phyloP scores from a whole-genome alignment of 2,888 invertebrate genomes.

The Sarcophaga subvicina region DNA sequence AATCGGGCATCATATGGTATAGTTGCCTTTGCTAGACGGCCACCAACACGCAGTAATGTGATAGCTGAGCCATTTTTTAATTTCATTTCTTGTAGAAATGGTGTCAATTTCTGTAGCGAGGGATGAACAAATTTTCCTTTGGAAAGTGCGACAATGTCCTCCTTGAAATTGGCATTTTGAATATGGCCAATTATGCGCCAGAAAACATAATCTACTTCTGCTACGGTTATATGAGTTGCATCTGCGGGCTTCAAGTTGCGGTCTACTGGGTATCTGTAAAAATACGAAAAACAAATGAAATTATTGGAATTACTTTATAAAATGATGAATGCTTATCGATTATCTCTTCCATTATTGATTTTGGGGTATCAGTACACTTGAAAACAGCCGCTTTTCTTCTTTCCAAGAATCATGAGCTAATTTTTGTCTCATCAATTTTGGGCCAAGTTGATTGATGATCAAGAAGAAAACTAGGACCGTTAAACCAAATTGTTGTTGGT shows the following conservation, averaged over 20 bases:
- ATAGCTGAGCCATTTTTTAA: background rate
- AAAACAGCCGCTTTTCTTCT: no score
- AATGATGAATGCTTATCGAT: constrained; percentile 35
- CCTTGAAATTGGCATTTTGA: background rate
- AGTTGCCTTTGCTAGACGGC: background rate
- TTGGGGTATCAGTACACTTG: no score
- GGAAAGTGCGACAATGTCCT: background rate
- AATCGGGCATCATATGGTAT: constrained; percentile 69
- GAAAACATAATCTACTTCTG: background rate
- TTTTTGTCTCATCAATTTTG: background rate
- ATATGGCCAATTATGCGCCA: no score
- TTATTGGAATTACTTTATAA: constrained; percentile 33
- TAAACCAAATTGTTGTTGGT: constrained; percentile 44
- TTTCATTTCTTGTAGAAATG: background rate
- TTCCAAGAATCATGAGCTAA: background rate
- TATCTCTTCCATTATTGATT: constrained; percentile 22
- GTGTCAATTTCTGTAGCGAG: background rate
- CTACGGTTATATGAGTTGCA: background rate
- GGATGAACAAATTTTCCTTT: background rate
- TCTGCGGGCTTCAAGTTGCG: background rate
- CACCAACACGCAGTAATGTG: background rate
- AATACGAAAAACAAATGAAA: constrained; percentile 34
- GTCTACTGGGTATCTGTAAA: constrained; percentile 32
- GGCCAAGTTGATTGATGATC: constrained; percentile 10
- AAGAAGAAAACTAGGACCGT: constrained; percentile 48